Base-by-base conservation (phyloP, 2,113 vertebrate species). In the Neogale vison region DNA sequence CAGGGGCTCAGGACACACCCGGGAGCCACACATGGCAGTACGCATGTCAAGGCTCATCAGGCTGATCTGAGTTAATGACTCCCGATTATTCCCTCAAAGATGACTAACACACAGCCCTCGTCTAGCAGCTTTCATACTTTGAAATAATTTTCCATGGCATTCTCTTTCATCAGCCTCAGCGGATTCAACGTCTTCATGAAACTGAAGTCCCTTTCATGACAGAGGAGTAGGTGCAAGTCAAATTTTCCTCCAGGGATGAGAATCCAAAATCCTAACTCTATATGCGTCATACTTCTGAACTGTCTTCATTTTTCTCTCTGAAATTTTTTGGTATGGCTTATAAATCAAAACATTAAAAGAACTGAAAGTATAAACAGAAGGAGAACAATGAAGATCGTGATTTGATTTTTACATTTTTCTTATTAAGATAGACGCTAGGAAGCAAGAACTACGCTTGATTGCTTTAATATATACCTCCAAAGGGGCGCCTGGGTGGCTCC, bases 331-430 rank as follows among this genome's bases (percentile, higher is more conserved):
- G 24, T 74, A 67, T 3, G 4, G 24, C 11, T 93, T 90, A 71
- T 10, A 95, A 36, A 93, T 47, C 72, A 93, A 96, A 96, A 81
- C 13, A 57, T 24, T 31, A 23, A 61, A 90, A 61, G 9, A 93
- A 91, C 88, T 72, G 26, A 90, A 96, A 88, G 29, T 4, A 42
- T 59, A 94, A 87, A 74, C 7, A 55, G 36, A 26, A 80, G 81
- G 84, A 82, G 90, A 88, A 63, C 47, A 14, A 71, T n/a, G 17
- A 81, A 65, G 42, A 63, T 87, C 29, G 34, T 82, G 71, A 96
- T 83, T 71, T 94, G 7, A 92, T 63, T 85, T 94, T 86, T 89
- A 81, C 55, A 84, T 76, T 79, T 55, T 93, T 69, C 26, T 29
- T 89, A 39, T 63, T 71, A 50, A 76, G 52, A 74, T 36, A 57